Evolutionary conservation across 2,113 vertebrate genomes (phyloP).

Genomic region (Myrmecophaga tridactyla): DNA sequence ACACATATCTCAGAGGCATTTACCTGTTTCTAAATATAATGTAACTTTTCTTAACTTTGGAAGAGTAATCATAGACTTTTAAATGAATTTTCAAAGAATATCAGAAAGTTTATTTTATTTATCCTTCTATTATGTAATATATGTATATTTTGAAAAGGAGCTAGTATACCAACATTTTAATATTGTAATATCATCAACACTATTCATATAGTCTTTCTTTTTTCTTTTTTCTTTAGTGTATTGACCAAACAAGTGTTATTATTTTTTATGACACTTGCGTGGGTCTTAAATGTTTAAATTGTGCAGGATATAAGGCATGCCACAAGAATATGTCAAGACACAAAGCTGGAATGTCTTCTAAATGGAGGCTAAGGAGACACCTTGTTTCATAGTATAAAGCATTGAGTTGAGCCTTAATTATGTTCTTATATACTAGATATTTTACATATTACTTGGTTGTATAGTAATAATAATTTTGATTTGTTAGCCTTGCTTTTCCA

Average conservation of each 20-base stretch:
- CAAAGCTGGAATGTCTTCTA: background rate
- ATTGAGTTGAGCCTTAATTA: background rate
- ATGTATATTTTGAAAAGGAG: background rate
- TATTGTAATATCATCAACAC: background rate
- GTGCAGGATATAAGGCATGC: background rate
- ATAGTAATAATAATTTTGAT: background rate
- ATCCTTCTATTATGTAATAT: background rate
- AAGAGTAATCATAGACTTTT: background rate
- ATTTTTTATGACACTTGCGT: background rate
- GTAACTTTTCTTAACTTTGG: slow-evolving; percentile 34
- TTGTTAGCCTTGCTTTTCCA: background rate
- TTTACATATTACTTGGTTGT: slow-evolving; percentile 14
- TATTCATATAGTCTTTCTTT: background rate
- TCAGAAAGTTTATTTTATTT: background rate
- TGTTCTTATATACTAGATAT: background rate
- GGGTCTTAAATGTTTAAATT: background rate
- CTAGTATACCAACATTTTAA: background rate
- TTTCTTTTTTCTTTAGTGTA: background rate
- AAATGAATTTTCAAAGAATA: slow-evolving; percentile 31
- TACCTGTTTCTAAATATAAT: background rate
- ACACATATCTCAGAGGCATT: background rate
- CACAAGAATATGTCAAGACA: background rate
- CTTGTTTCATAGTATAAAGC: background rate
- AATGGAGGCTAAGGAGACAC: background rate
- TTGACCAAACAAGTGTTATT: background rate